Conservation (phyloP, 2,113 vertebrate species). For the Etheostoma spectabile region DNA sequence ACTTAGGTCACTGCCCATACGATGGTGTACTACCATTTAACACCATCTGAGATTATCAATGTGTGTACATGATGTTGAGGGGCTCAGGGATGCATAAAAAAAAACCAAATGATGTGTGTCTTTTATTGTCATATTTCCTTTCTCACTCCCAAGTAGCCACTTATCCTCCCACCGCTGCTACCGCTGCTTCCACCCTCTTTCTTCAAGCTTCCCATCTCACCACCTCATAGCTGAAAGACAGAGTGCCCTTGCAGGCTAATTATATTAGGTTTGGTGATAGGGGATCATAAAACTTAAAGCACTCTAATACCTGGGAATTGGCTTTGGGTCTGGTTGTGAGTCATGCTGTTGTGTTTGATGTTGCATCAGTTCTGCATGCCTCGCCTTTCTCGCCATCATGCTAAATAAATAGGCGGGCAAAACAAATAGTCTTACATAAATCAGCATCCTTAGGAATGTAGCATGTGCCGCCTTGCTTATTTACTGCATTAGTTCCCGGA, state of each 20-base stretch:
- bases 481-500: conserved; percentile 66
- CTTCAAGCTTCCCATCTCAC: conserved; percentile 63
- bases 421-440: conserved; percentile 83
- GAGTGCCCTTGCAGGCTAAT: conserved; percentile 86
- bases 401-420: conserved; percentile 80
- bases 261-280: conserved; percentile 85
- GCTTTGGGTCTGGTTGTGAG: conserved; percentile 75
- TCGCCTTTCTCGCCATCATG: conserved; percentile 70
- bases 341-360: conserved; percentile 80
- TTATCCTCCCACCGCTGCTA: conserved; percentile 37
- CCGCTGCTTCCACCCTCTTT: conserved; percentile 33
- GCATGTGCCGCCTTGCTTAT: conserved; percentile 64
- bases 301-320: conserved; percentile 86
- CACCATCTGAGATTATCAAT: conserved; percentile 11
- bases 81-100: conserved; percentile 22
- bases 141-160: conserved; percentile 48
- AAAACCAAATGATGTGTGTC: conserved; percentile 49
- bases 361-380: conserved; percentile 42
- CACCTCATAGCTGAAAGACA: conserved; percentile 82
- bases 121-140: conserved; percentile 17
- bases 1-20: conserved; percentile 76
- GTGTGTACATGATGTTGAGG: conserved; percentile 2
- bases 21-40: conserved; percentile 63
- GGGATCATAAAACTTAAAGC: conserved; percentile 86
- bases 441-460: conserved; percentile 76